Evolutionary conservation across 2,888 invertebrate species (phyloP), one percentile per base, ranked within the genome.

Genomic region (Pediacus dermestoides): DNA sequence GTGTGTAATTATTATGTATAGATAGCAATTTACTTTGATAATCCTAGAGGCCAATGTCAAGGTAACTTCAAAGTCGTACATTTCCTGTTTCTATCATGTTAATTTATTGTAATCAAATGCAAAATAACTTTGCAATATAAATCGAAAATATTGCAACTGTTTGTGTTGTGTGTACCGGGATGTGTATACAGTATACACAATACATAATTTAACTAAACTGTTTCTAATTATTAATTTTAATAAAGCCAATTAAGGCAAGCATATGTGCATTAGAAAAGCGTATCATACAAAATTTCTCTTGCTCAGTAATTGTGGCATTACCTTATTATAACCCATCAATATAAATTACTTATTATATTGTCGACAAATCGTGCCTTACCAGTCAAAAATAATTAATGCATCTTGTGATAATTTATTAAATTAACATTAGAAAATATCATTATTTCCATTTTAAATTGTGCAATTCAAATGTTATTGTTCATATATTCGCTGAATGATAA

Each of bases 21-120:
- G 14, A 28, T 28, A 28, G 28, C 28, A 28, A 28, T 41, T 38
- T 37, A 32, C 33, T 32, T 21, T 32, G 36, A 35, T 36, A 39
- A 39, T 10, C 9, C 18, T 30, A 18, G 26, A 35, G 38, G 37
- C 35, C 47, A 47, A 27, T 42, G 47, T 42, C 47, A 44, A 47
- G 47, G 47, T 35, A 38, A 37, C 9, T 30, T 31, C 41, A 43
- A 39, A 34, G 43, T 37, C 44, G 39, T 32, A 25, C 33, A 30
- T 37, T 41, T 41, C 37, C 41, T 34, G 37, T 30, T 28, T 28
- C 7, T 28, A 28, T 9, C 4, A 28, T 28, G 28, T 3, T 28
- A 28, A 28, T 28, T 11, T 14, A 28, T 28, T n/a, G 28, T 3
- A 28, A 9, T 28, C 3, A 13, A 28, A 28, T 28, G n/a, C n/a